phyloP scores from a whole-genome alignment of 2,113 vertebrate species.

The Trogon melanurus region DNA sequence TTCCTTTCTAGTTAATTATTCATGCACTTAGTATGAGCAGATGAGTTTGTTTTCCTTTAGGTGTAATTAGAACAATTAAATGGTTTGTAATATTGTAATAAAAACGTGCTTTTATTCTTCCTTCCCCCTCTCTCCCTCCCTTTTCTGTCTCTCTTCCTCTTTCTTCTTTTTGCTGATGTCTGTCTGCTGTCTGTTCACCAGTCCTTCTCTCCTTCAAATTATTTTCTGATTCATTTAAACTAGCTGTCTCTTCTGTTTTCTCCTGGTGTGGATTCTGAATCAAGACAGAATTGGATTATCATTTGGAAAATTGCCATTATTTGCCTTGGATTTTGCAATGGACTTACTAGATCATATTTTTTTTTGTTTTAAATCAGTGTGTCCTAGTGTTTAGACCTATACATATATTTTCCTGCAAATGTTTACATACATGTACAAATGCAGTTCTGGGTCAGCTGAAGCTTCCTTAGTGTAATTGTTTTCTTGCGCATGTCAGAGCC shows the following conservation, averaged over 20 bases:
- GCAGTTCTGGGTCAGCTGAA: neutral
- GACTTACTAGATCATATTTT: neutral
- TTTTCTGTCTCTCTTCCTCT: neutral
- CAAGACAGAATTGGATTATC: constrained; percentile 41
- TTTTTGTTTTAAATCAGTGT: neutral
- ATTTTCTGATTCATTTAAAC: neutral
- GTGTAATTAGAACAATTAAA: constrained; percentile 80
- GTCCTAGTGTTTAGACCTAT: neutral
- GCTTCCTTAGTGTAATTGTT: neutral
- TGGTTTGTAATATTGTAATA: constrained; percentile 58
- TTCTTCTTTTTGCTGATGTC: neutral
- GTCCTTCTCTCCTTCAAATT: neutral
- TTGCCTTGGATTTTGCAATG: neutral
- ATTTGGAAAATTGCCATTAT: neutral
- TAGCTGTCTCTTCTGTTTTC: neutral
- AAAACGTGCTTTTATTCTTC: constrained; percentile 35
- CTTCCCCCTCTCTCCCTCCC: neutral
- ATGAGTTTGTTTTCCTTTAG: constrained; percentile 74
- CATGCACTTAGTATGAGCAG: constrained; percentile 59
- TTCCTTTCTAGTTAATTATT: constrained; percentile 79
- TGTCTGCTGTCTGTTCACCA: neutral
- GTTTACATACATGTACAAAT: neutral
- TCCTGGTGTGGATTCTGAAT: neutral
- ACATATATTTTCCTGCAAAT: neutral
- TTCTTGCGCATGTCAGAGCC: neutral